Conservation (phyloP, 1,140 invertebrate species). For the Halictus rubicundus region DNA sequence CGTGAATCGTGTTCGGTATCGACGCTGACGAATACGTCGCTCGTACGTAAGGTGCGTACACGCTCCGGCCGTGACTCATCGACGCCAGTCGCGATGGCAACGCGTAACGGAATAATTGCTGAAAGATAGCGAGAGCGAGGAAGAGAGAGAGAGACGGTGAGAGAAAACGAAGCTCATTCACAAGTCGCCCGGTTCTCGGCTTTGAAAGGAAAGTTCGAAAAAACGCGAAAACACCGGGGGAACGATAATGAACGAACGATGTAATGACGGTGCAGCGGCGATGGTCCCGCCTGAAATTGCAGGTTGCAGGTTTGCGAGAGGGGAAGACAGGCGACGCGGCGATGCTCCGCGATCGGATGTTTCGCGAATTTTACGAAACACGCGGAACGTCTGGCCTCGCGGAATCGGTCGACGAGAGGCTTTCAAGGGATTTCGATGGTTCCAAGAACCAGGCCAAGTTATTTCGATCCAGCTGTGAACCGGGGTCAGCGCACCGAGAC, state of each 20-base stretch:
- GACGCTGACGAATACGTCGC: neutral
- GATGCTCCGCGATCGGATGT: neutral
- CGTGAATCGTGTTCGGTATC: slow-evolving; percentile 26
- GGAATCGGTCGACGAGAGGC: neutral
- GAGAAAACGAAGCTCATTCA: slow-evolving; percentile 13
- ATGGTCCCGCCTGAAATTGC: slow-evolving; percentile 18
- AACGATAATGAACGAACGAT: neutral
- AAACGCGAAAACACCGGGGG: neutral
- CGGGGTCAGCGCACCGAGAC: slow-evolving; percentile 73
- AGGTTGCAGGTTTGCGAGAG: neutral
- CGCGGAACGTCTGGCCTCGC: too few relatives aligned
- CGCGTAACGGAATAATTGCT: slow-evolving; percentile 33
- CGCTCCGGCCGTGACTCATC: slow-evolving; percentile 20
- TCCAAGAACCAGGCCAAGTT: slow-evolving; percentile 65
- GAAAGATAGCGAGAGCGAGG: neutral
- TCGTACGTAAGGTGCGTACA: neutral
- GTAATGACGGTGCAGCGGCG: slow-evolving; percentile 14
- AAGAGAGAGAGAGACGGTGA: neutral
- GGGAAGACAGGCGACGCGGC: neutral
- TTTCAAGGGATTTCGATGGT: slow-evolving; percentile 40
- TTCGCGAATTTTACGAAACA: too few relatives aligned
- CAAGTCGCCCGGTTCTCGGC: neutral
- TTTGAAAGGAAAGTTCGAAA: neutral
- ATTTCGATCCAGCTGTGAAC: slow-evolving; percentile 67
- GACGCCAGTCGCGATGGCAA: neutral